Base-by-base conservation (phyloP, 1,140 invertebrate genomes). In the Asobara japonica region DNA sequence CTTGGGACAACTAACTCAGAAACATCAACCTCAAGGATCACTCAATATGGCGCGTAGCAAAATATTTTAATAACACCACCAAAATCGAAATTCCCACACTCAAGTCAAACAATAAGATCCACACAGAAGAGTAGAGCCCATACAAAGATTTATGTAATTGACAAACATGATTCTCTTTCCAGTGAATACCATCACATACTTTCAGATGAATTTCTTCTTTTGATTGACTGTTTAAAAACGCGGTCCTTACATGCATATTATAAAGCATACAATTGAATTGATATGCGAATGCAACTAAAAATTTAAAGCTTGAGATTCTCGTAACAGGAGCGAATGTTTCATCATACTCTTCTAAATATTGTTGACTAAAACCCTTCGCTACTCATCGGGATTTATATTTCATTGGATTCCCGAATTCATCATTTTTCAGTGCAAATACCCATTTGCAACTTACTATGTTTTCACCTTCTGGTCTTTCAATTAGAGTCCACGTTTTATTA, bases 231-330 rank as follows among this genome's bases (percentile, higher is more conserved):
- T 41, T 41, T 13, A 41, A 41, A 41, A 41, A 41, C 16, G 38
- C 38, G 13, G 82, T 84, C 48, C 77, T 82, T 4, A 77, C 75
- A 48, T 83, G 61, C 74, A 87, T 81, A 45, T 82, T 8, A 41
- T 41, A n/a, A 41, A 41, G 10, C 16, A 41, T 8, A 13, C 10
- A 41, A 41, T 41, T 41, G 16, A 13, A n/a, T n/a, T 41, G 38
- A 13, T 41, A 13, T 41, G 38, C 38, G 86, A 41, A 41, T 41
- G 38, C 38, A 13, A 41, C 38, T 13, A 41, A 13, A n/a, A 41
- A 41, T 41, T n/a, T 41, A 41, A 41, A 41, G 11, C 38, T 41
- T n/a, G 38, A 41, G 16, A 41, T 41, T 41, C 38, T 41, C 38
- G 31, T 10, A 4, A 33, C 31, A 6, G 31, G 31, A 6, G 38